Evolutionary conservation across 2,797 vertebrate genomes (phyloP), one percentile per base, ranked within the genome.

Genomic region (Calcarius lapponicus): DNA sequence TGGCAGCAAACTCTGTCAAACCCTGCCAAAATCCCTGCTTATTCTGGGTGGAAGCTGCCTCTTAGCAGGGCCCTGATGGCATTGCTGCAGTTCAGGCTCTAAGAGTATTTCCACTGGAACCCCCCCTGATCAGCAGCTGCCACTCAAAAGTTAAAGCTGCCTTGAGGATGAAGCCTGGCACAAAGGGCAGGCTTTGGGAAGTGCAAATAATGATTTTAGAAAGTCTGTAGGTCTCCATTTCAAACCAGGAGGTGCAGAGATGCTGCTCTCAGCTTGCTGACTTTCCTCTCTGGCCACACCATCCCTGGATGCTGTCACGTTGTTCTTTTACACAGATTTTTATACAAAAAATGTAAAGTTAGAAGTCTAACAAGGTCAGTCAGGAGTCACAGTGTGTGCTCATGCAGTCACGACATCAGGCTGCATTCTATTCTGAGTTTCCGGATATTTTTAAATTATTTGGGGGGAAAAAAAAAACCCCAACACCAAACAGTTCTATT

Each of bases 1-100:
- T 97, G 97, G 96, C 97, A 97, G 88, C 78, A 92, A 95, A 84
- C n/a, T 48, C 25, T 64, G 57, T 79, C 90, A 45, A 81, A 81
- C 78, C 26, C 62, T 90, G 94, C 95, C 96, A 97, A 90, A 95
- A 80, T 66, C 86, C 61, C 73, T 80, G 73, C 60, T 84, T 86
- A 88, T 53, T 93, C 60, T 56, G 75, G 45, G 53, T 54, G 85
- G 82, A 67, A 88, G 58, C 51, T 93, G 75, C 69, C 75, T 93
- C 75, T 88, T 86, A 91, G 65, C 53, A 85, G 34, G 51, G 47
- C 69, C 61, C 62, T 42, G 82, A 88, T 80, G 1, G 0, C 43
- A 28, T 13, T 82, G 67, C 71, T 90, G 36, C n/a, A n/a, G 34
- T 47, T 64, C 60, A 89, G 53, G 50, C 48, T 47, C 47, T 75